phyloP scores from a whole-genome alignment of 2,113 vertebrate species.

The Ceyx cyanopectus region DNA sequence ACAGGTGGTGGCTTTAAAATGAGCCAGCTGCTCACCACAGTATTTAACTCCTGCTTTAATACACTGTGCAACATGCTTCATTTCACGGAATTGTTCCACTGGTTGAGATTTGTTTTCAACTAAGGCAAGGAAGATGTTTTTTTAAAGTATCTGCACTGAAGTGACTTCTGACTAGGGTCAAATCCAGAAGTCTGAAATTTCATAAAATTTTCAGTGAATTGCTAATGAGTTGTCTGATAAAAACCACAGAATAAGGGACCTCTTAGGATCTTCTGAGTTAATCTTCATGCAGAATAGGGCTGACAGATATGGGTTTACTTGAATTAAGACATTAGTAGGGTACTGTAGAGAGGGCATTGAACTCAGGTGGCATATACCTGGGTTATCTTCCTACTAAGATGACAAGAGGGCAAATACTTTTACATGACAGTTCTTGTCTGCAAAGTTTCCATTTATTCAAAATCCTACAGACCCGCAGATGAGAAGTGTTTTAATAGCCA shows the following conservation, averaged over 20 bases:
- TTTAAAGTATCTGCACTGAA: not conserved
- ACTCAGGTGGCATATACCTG: not conserved
- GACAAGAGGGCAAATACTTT: not conserved
- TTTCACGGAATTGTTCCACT: not conserved
- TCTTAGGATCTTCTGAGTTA: not conserved
- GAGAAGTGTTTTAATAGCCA: not conserved
- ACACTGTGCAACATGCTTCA: not conserved
- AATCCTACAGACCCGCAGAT: not conserved
- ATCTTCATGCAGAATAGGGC: not conserved
- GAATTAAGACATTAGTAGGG: not conserved
- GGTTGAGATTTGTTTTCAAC: not conserved
- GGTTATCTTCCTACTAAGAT: not conserved
- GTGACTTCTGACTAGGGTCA: not conserved
- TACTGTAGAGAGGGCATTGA: not conserved
- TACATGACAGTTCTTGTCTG: not conserved
- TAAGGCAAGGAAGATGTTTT: not conserved
- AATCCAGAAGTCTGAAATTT: not conserved
- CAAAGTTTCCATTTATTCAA: not conserved
- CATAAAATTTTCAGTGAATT: not conserved
- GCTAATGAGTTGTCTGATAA: not conserved
- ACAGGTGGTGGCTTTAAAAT: not conserved
- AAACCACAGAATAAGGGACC: not conserved
- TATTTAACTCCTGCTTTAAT: not conserved
- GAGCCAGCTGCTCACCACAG: not conserved
- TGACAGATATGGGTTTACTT: not conserved